Conservation (phyloP, 2,888 invertebrate genomes). For the Drosophila anomelani region DNA sequence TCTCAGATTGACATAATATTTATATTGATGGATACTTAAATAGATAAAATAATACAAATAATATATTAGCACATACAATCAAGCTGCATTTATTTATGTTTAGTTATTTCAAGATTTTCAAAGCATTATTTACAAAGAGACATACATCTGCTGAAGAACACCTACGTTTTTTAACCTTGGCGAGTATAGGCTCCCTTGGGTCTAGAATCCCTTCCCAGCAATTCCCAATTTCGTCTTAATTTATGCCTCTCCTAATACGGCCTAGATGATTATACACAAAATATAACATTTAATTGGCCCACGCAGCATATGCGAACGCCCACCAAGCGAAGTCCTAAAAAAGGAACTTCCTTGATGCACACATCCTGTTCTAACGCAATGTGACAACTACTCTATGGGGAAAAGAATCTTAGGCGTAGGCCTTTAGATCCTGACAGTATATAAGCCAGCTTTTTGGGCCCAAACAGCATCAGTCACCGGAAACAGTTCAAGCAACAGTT, state of each 20-base stretch:
- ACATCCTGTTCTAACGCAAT: slow-evolving; percentile 5
- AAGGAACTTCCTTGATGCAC: background rate
- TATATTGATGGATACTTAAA: background rate
- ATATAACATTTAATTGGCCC: background rate
- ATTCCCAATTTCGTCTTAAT: background rate
- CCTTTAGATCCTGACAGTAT: background rate
- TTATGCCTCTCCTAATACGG: background rate
- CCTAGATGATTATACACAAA: background rate
- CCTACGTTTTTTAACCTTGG: background rate
- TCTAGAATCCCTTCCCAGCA: background rate
- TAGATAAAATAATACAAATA: background rate
- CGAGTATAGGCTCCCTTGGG: background rate
- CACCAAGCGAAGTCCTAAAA: background rate
- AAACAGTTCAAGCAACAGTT: background rate
- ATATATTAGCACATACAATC: no score
- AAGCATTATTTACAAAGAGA: no score
- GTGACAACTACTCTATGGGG: background rate
- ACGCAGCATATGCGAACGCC: slow-evolving; percentile 11
- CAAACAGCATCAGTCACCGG: slow-evolving; percentile 9
- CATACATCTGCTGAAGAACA: no score
- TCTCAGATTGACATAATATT: background rate
- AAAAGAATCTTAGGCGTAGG: background rate
- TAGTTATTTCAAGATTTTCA: no score
- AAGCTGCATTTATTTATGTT: no score
- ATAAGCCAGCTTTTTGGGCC: background rate